Percentiles rank a stretch among this genome's conserved stretches.
Conservation (phyloP, 2,113 vertebrate species). For the Melierax canorus region DNA sequence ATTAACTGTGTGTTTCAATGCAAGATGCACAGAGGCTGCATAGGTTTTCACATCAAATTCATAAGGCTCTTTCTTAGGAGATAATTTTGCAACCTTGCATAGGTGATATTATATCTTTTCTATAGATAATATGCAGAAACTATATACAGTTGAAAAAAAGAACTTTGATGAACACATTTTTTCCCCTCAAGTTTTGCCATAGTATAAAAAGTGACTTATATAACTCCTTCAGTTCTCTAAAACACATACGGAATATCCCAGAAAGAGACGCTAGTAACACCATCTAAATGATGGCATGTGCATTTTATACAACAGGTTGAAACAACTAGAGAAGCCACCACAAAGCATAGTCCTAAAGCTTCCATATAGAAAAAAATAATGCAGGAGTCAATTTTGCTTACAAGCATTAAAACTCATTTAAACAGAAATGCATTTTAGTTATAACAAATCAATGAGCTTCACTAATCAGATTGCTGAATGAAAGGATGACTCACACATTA, state of each 20-base stretch:
- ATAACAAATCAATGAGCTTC: conserved; percentile 49
- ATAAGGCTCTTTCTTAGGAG: conserved; percentile 53
- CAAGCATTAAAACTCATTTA: conserved; percentile 59
- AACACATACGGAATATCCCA: not conserved
- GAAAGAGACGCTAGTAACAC: not conserved
- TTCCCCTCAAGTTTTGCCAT: conserved; percentile 11
- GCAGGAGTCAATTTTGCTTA: conserved; percentile 52
- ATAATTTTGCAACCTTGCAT: conserved; percentile 52
- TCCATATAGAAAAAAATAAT: not conserved
- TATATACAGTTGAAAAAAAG: conserved; percentile 39
- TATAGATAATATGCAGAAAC: conserved; percentile 13
- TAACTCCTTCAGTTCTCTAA: conserved; percentile 41
- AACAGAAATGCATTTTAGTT: conserved; percentile 62
- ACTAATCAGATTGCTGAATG: conserved; percentile 23
- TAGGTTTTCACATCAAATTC: conserved; percentile 46
- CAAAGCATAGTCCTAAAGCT: not conserved
- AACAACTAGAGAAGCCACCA: conserved; percentile 24
- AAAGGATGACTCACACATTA: not conserved
- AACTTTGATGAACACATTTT: not conserved
- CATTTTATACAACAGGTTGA: conserved; percentile 17
- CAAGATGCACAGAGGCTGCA: conserved; percentile 56
- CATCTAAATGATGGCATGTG: not conserved
- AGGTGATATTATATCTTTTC: conserved; percentile 26
- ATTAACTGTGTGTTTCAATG: conserved; percentile 2
- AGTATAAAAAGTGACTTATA: conserved; percentile 48